A percentile compares a stretch with the other conserved stretches of the same genome.
These are phyloP conservation scores for Poeciliopsis infans DNA, from an alignment of 2,797 vertebrate genomes.

Conservation along the genomic window DNA sequence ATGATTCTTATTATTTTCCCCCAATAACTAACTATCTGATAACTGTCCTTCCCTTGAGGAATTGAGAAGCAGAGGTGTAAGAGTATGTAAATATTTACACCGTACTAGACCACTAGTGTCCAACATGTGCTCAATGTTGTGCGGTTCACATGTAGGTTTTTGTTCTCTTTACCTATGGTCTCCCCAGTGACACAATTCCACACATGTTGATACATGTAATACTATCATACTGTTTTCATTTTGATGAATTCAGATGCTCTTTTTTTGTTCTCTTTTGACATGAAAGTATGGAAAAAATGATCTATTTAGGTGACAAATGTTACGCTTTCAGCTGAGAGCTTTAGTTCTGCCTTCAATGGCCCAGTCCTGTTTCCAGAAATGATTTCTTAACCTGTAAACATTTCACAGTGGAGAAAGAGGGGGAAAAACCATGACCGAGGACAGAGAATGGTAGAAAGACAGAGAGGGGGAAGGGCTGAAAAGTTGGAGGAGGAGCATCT, in stretches of 20 bases:
- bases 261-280: slow-evolving; percentile 16
- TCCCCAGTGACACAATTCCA: neutral
- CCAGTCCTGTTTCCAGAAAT: slow-evolving; percentile 39
- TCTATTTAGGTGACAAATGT: slow-evolving; percentile 5
- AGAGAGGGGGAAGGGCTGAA: slow-evolving; percentile 39
- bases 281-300: neutral
- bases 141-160: neutral
- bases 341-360: slow-evolving; percentile 44
- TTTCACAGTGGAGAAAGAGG: slow-evolving; percentile 50
- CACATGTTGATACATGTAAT: too few relatives aligned
- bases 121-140: neutral
- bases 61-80: neutral
- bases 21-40: neutral
- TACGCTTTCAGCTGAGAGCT: slow-evolving; percentile 33
- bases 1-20: neutral
- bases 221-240: slow-evolving; percentile 19
- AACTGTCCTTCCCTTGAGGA: neutral
- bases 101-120: neutral
- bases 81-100: neutral
- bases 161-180: neutral
- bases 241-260: slow-evolving; percentile 19
- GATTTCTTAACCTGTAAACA: slow-evolving; percentile 73
- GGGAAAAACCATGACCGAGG: slow-evolving; percentile 20
- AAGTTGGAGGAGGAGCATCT: slow-evolving; percentile 64
- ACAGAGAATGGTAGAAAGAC: slow-evolving; percentile 39